Evolutionary conservation across 2,113 vertebrate genomes (phyloP).

Genomic region (Xenopus tropicalis): UCB_Xtro_10.0 CM004449.2:107317501-107318000

Average conservation of each 20-base stretch:
- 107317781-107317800: conserved; percentile 62
- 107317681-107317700: conserved; percentile 50
- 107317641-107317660: not conserved
- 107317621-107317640: conserved; percentile 21
- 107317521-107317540: conserved; percentile 82
- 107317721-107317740: conserved; percentile 22
- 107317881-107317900: conserved; percentile 80
- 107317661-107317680: not conserved
- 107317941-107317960: conserved; percentile 85
- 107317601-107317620: conserved; percentile 5
- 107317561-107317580: conserved; percentile 53
- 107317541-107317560: conserved; percentile 74
- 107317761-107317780: conserved; percentile 51
- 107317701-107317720: conserved; percentile 62
- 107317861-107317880: conserved; percentile 80
- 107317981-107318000: conserved; percentile 84
- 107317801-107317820: conserved; percentile 82
- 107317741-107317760: conserved; percentile 48
- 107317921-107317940: conserved; percentile 82
- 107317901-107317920: conserved; percentile 81
- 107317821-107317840: conserved; percentile 75
- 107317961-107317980: conserved; percentile 82
- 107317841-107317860: conserved; percentile 78
- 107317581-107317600: not conserved
- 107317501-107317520: conserved; percentile 86